These are phyloP conservation scores for Sinosuthora webbiana DNA, from an alignment of 2,113 vertebrate genomes.

Conservation along the genomic window DNA sequence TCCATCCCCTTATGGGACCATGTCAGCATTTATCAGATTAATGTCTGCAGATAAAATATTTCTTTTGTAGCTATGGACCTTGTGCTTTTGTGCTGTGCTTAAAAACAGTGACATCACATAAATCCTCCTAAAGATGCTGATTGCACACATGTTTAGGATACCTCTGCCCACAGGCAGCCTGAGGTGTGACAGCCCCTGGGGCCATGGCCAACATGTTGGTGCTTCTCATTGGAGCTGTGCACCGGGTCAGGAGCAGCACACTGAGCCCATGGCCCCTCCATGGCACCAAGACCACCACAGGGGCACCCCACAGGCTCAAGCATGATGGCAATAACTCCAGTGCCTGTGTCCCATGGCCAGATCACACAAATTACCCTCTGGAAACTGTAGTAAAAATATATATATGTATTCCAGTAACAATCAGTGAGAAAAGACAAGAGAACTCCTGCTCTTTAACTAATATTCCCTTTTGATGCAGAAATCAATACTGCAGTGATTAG, in stretches of 20 bases:
- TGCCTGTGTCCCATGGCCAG: not conserved
- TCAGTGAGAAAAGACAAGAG: not conserved
- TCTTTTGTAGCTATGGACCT: not conserved
- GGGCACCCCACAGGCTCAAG: not conserved
- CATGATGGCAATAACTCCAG: not conserved
- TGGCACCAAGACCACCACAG: not conserved
- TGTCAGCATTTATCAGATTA: not conserved
- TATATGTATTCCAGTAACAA: not conserved
- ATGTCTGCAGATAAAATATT: not conserved
- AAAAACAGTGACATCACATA: not conserved
- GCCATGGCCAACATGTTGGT: not conserved
- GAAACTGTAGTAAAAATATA: not conserved
- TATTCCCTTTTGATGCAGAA: not conserved
- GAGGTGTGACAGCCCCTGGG: not conserved
- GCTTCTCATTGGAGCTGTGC: not conserved
- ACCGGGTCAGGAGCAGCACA: accelerated
- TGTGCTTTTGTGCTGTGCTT: not conserved
- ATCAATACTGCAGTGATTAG: not conserved
- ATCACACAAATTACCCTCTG: not conserved
- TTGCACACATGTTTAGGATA: not conserved
- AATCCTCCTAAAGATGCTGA: not conserved
- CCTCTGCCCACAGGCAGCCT: not conserved
- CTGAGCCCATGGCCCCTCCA: not conserved
- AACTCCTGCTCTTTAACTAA: not conserved
- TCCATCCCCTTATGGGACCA: not conserved